Evolutionary conservation across 2,797 vertebrate genomes (phyloP).

Genomic region (Rhabdophis nuchalis): DNA sequence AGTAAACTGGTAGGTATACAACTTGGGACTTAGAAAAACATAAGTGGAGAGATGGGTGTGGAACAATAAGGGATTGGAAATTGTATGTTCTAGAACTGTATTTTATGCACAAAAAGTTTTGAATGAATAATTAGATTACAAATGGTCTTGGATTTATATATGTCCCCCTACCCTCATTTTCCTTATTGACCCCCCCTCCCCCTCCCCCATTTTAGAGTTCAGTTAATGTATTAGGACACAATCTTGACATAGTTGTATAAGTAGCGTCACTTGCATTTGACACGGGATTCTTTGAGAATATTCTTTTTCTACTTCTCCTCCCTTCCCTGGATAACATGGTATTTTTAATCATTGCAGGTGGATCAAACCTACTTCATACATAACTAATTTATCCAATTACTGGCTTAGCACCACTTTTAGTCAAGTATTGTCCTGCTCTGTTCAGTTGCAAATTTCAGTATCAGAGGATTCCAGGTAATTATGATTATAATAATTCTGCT

Average conservation of each 20-base stretch:
- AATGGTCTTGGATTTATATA: neutral
- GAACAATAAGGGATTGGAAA: neutral
- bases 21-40: neutral
- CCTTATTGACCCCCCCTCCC: neutral
- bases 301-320: neutral
- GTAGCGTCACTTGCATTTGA: neutral
- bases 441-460: constrained; percentile 1
- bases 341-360: constrained; percentile 11
- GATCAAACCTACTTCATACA: neutral
- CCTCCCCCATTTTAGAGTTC: neutral
- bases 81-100: neutral
- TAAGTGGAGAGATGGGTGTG: neutral
- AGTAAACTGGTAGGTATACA: neutral
- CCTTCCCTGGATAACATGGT: neutral
- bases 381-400: neutral
- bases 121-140: neutral
- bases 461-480: constrained; percentile 26
- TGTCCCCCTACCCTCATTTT: neutral
- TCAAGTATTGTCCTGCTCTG: neutral
- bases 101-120: neutral
- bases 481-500: neutral
- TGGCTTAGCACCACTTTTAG: neutral
- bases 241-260: neutral
- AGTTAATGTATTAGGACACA: neutral
- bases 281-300: neutral